These are phyloP conservation scores for Strigamia crassipes DNA, from an alignment of 2,888 invertebrate genomes.

Conservation along the genomic window DNA sequence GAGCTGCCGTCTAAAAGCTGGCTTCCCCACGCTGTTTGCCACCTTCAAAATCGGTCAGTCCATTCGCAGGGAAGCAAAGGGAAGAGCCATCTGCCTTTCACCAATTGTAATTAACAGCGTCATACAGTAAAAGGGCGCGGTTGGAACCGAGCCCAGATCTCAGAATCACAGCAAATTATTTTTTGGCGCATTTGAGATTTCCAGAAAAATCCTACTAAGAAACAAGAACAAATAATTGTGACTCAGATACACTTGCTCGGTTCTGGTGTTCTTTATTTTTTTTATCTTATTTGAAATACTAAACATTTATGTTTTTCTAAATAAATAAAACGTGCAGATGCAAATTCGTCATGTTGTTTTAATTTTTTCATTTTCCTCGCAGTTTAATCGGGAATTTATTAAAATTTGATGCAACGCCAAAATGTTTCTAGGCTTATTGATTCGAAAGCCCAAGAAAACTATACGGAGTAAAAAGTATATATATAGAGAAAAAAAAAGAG, in stretches of 20 bases:
- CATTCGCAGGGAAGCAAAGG: neutral
- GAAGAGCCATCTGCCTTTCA: conserved; percentile 28
- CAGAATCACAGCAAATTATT: conserved; percentile 20
- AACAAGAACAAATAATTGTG: neutral
- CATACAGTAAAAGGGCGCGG: conserved; percentile 25
- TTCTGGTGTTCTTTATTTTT: neutral
- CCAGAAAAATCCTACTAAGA: neutral
- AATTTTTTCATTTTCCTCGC: neutral
- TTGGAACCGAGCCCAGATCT: conserved; percentile 22
- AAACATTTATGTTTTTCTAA: too few species aligned
- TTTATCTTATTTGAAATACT: too few species aligned
- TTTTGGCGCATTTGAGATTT: neutral
- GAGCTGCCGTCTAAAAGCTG: neutral
- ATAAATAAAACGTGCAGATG: too few species aligned
- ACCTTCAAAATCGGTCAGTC: neutral
- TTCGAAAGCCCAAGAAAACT: neutral
- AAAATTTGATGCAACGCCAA: conserved; percentile 22
- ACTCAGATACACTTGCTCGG: neutral
- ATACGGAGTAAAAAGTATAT: neutral
- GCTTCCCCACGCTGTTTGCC: neutral
- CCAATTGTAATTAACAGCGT: conserved; percentile 19
- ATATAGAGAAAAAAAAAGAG: neutral
- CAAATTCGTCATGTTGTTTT: too few species aligned
- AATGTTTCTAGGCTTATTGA: conserved; percentile 10
- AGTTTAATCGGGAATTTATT: neutral